Percentiles rank a stretch among this genome's conserved stretches.
Evolutionary conservation across 2,888 invertebrate species (phyloP).

Genomic region (Melangyna quadrimaculata): DNA sequence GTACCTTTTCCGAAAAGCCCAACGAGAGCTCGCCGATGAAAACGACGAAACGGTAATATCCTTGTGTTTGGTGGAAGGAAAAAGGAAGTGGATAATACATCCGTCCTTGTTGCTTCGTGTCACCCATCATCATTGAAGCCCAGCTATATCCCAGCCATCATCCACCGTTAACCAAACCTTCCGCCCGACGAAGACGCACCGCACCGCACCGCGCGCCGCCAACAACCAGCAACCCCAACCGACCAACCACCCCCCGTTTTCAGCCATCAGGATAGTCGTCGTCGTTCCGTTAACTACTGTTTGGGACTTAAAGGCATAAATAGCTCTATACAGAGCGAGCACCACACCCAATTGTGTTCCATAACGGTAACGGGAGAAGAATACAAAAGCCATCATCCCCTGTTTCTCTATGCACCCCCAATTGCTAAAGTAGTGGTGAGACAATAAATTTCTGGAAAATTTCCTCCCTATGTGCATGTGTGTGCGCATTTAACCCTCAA

Average conservation of each 20-base stretch:
- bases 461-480: constrained; percentile 64
- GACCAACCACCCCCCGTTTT: background rate
- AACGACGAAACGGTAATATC: constrained; percentile 82
- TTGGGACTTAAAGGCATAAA: constrained; percentile 65
- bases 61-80: constrained; percentile 82
- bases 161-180: constrained; percentile 70
- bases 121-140: constrained; percentile 76
- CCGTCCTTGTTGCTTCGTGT: constrained; percentile 82
- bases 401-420: constrained; percentile 48
- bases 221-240: background rate
- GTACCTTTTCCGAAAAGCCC: constrained; percentile 66
- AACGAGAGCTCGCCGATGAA: constrained; percentile 72
- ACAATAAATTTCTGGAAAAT: constrained; percentile 65
- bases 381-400: constrained; percentile 38
- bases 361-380: constrained; percentile 16
- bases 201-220: constrained; percentile 14
- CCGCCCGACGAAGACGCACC: constrained; percentile 57
- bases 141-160: constrained; percentile 66
- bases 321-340: constrained; percentile 63
- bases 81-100: constrained; percentile 82
- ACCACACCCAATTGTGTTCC: constrained; percentile 71
- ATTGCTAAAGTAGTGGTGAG: constrained; percentile 57
- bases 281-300: constrained; percentile 64
- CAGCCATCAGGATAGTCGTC: constrained; percentile 4
- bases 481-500: constrained; percentile 74